Conservation (phyloP, 2,113 vertebrate genomes). For the Kryptolebias marmoratus region DNA sequence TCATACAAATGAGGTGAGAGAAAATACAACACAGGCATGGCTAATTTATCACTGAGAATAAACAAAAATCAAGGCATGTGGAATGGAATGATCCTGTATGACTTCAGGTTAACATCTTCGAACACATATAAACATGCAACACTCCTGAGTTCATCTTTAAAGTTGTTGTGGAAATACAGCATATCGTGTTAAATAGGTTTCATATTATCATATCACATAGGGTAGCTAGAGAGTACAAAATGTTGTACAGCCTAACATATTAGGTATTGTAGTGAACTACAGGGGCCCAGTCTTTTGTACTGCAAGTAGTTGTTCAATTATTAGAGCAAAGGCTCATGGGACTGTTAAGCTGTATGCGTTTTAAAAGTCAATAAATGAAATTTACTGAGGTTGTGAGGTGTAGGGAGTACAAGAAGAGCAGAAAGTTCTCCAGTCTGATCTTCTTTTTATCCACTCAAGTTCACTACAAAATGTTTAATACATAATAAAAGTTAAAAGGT, state of each 20-base stretch:
- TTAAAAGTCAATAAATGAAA: neutral
- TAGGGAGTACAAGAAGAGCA: neutral
- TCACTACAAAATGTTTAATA: neutral
- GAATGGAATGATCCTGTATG: conserved; percentile 31
- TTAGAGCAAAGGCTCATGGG: too few species aligned
- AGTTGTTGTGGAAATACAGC: neutral
- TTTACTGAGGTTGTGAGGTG: neutral
- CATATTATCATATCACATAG: too few species aligned
- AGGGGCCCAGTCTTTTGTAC: too few species aligned
- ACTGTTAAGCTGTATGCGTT: too few species aligned
- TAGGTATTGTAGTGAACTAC: neutral
- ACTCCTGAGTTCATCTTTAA: neutral
- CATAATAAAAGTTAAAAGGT: neutral
- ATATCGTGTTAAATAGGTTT: too few species aligned
- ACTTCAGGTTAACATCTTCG: neutral
- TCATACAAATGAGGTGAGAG: conserved; percentile 67
- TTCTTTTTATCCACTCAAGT: too few species aligned
- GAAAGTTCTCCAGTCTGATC: neutral
- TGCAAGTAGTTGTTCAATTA: too few species aligned
- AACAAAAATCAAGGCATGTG: conserved; percentile 47
- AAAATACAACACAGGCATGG: conserved; percentile 54
- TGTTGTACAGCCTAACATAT: neutral
- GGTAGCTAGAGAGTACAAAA: neutral
- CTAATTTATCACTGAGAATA: conserved; percentile 54
- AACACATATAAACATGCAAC: neutral